Evolutionary conservation across 1,140 invertebrate species (phyloP).

Genomic region (Hydropsyche tenuis): DNA sequence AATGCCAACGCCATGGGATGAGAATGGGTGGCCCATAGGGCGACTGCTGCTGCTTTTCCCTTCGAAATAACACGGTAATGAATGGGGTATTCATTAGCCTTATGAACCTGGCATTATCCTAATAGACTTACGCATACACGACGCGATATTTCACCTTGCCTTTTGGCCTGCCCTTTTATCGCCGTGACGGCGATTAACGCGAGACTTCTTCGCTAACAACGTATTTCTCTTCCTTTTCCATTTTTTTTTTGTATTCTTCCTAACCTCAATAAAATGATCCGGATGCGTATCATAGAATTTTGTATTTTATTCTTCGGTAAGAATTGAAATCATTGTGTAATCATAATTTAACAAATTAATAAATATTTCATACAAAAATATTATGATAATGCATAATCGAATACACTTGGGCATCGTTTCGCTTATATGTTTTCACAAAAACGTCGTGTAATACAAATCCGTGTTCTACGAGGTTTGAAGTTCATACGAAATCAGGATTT

Average conservation of each 20-base stretch:
- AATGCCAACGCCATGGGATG: neutral
- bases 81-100: conserved; percentile 35
- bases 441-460: too few relatives aligned
- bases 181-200: neutral
- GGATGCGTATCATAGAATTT: too few relatives aligned
- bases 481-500: too few relatives aligned
- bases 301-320: too few relatives aligned
- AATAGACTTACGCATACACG: conserved; percentile 29
- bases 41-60: neutral
- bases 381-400: too few relatives aligned
- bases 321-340: too few relatives aligned
- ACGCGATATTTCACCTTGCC: conserved; percentile 29
- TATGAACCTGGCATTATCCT: conserved; percentile 32
- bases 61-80: conserved; percentile 33
- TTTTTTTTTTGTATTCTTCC: neutral
- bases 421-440: too few relatives aligned
- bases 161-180: conserved; percentile 12
- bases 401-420: too few relatives aligned
- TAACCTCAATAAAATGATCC: too few relatives aligned
- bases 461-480: too few relatives aligned
- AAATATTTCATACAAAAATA: too few relatives aligned
- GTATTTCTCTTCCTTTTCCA: conserved; percentile 1
- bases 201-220: neutral
- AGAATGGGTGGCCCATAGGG: neutral
- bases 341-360: too few relatives aligned